phyloP scores from a whole-genome alignment of 2,113 vertebrate genomes.

The Myrmophylax atrothorax region DNA sequence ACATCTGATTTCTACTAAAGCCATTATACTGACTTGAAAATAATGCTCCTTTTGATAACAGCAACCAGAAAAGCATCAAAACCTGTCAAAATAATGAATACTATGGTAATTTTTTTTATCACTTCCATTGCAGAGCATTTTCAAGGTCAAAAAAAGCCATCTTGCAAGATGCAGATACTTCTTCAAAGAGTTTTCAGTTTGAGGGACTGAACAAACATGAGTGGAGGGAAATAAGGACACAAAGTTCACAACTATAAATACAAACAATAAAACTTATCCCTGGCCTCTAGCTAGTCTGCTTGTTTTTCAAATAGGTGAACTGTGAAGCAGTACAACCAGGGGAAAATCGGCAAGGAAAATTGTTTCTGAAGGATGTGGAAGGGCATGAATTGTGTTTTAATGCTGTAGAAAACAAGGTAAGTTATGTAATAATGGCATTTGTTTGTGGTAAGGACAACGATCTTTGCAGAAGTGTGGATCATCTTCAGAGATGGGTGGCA shows the following conservation, averaged over 20 bases:
- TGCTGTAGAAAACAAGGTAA: neutral
- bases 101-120: neutral
- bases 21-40: constrained; percentile 1
- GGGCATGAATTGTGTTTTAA: neutral
- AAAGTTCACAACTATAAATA: constrained; percentile 1
- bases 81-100: neutral
- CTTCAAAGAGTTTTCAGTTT: constrained; percentile 10
- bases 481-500: neutral
- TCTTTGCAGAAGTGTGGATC: neutral
- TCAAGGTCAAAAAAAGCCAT: neutral
- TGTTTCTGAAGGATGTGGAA: neutral
- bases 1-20: neutral
- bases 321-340: neutral
- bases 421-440: neutral
- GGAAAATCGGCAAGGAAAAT: neutral
- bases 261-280: neutral
- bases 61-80: neutral
- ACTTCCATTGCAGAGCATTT: neutral
- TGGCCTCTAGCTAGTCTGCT: neutral
- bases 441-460: neutral
- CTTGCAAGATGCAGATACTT: neutral
- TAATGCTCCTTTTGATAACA: neutral
- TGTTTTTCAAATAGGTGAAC: neutral
- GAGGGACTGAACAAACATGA: neutral
- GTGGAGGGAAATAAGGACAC: neutral